phyloP scores from a whole-genome alignment of 2,888 invertebrate genomes.

The Harmothoe impar region DNA sequence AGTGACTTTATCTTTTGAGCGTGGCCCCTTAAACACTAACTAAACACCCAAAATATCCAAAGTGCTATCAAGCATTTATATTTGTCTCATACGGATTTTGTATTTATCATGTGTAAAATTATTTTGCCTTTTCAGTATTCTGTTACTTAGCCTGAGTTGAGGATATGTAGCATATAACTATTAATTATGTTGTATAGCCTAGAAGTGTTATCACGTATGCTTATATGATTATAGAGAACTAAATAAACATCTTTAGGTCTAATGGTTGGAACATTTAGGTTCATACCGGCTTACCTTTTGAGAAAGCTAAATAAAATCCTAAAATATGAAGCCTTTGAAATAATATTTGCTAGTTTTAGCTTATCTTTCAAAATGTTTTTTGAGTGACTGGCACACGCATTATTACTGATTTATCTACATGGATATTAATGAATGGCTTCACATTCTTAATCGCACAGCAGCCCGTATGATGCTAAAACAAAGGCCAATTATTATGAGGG shows the following conservation, averaged over 20 bases:
- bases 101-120: slow-evolving; percentile 15
- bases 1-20: slow-evolving; percentile 47
- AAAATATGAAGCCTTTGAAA: slow-evolving; percentile 14
- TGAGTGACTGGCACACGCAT: neutral
- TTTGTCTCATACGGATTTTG: slow-evolving; percentile 27
- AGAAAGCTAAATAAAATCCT: neutral
- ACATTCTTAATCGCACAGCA: neutral
- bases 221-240: neutral
- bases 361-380: neutral
- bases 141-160: slow-evolving; percentile 41
- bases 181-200: slow-evolving; percentile 42
- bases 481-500: neutral
- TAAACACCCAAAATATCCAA: neutral
- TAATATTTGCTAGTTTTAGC: neutral
- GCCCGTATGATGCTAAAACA: neutral
- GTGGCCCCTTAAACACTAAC: slow-evolving; percentile 14
- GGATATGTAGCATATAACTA: slow-evolving; percentile 37
- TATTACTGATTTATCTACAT: neutral
- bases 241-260: neutral
- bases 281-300: neutral
- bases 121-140: slow-evolving; percentile 32
- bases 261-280: slow-evolving; percentile 24
- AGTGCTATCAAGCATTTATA: neutral
- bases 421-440: slow-evolving; percentile 35
- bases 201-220: neutral